Conservation (phyloP, 2,888 invertebrate species). For the Macropis europaea region DNA sequence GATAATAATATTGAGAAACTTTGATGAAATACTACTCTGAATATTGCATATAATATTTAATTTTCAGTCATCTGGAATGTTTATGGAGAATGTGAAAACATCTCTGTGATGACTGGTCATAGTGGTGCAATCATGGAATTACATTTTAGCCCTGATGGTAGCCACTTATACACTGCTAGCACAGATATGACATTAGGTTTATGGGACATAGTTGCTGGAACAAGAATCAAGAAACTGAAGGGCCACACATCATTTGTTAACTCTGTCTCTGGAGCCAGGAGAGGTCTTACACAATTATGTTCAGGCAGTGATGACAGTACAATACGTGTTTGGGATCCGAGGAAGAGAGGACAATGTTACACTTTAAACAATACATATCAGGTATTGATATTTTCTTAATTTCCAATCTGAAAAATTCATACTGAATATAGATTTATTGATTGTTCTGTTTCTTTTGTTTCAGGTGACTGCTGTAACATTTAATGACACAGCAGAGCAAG, state of each 20-base stretch:
- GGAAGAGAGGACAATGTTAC: conserved; percentile 90
- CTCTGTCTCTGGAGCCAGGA: conserved; percentile 86
- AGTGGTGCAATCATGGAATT: conserved; percentile 97
- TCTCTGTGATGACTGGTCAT: conserved; percentile 95
- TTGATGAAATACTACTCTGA: neutral
- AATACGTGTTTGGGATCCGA: conserved; percentile 94
- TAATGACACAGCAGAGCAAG: conserved; percentile 96
- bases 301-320: conserved; percentile 98
- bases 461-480: conserved; percentile 92
- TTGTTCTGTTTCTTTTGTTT: neutral
- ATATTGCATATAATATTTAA: conserved; percentile 5
- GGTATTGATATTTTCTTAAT: conserved; percentile 67
- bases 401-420: neutral
- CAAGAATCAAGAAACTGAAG: conserved; percentile 93
- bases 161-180: conserved; percentile 93
- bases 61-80: conserved; percentile 95
- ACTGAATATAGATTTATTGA: neutral
- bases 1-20: neutral
- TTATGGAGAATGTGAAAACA: conserved; percentile 98
- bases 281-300: conserved; percentile 94
- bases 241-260: conserved; percentile 91
- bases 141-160: conserved; percentile 91
- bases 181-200: conserved; percentile 97
- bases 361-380: conserved; percentile 88
- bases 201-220: conserved; percentile 96